Conservation (phyloP, 2,888 invertebrate genomes). For the Tetragonisca angustula region DNA sequence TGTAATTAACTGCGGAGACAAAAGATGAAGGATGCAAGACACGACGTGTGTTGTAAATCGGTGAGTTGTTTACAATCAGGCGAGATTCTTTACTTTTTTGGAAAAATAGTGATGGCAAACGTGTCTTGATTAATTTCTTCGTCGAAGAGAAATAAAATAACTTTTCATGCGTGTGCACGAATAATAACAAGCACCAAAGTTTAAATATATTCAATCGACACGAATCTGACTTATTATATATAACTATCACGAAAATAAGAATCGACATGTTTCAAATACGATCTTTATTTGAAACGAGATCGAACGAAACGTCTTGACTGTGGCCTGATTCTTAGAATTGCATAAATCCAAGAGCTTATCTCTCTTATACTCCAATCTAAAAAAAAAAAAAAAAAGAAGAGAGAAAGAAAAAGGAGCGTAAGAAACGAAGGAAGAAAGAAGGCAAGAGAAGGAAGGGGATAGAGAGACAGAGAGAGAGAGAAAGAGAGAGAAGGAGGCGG, state of each 20-base stretch:
- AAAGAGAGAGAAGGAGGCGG: background rate
- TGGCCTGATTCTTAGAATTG: background rate
- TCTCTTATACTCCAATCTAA: conserved; percentile 1
- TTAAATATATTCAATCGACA: background rate
- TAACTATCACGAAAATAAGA: too few species aligned
- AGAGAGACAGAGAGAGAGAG: background rate
- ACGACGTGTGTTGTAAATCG: background rate
- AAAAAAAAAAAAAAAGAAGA: background rate
- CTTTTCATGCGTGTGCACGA: background rate
- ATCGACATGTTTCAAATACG: background rate
- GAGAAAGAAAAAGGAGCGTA: background rate
- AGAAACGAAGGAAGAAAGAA: background rate
- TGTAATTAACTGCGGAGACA: too few species aligned
- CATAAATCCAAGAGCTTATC: conserved; percentile 17
- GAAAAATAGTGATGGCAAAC: background rate
- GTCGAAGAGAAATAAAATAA: background rate
- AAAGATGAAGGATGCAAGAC: too few species aligned
- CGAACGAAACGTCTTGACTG: background rate
- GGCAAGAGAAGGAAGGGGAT: background rate
- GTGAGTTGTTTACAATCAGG: background rate
- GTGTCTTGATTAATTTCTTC: background rate
- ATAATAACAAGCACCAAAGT: fast-evolving
- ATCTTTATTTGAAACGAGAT: background rate
- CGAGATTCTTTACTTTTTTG: background rate
- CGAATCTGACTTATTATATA: too few species aligned